Evolutionary conservation across 2,888 invertebrate genomes (phyloP), one percentile per base, ranked within the genome.

Genomic region (Pachymerium ferrugineum): DNA sequence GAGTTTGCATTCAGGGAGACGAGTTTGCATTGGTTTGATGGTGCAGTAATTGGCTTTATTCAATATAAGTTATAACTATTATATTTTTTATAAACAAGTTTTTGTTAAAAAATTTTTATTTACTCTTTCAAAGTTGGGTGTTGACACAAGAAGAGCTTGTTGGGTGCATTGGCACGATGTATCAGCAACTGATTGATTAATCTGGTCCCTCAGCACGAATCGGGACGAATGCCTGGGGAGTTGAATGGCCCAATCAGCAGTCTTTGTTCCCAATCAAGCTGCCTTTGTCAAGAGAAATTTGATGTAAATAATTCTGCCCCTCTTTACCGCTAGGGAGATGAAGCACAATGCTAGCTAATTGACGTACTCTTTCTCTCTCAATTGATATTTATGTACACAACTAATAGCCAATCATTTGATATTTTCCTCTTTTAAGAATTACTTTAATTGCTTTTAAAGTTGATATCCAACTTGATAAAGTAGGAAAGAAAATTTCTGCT

Each of bases 121-220:
- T 14, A 5, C n/a, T 38, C 12, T 1, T 38, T 12, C 3, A 10
- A 38, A 16, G 38, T 10, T 16, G n/a, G 38, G 19, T 54, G 47
- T 54, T 54, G 47, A 54, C 47, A 54, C 16, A 38, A 1, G 38
- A 14, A 38, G 16, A 16, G 38, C 14, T 14, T n/a, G n/a, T n/a
- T 38, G 4, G 5, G 38, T 38, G 47, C 47, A 54, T 22, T 54
- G 47, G 19, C 47, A 54, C 47, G 10, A 54, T 19, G 22, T 54
- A 54, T 54, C 47, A n/a, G 47, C 47, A 54, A 54, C 47, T 54
- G 47, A 54, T 54, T 54, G 47, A 54, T 54, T 54, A 54, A 54
- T 54, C 47, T 54, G 47, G 47, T 54, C 47, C 16, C 47, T 54
- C 47, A 16, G 47, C 47, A 54, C 47, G 47, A 54, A 54, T 54